Base-by-base conservation (phyloP, 2,113 vertebrate genomes). In the Trichomycterus rosablanca region DNA sequence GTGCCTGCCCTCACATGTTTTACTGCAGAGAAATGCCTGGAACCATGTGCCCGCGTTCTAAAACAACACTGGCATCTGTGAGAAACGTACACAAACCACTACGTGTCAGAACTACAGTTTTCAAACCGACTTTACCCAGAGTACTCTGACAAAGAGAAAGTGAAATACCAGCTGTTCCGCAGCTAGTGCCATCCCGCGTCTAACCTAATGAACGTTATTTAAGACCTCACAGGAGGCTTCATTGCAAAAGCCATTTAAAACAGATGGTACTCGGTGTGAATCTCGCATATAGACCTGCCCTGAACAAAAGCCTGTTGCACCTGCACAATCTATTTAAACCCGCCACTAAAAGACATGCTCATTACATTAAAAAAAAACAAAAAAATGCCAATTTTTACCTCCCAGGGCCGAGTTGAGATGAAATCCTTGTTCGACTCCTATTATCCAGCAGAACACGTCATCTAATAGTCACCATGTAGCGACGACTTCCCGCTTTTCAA, bases 331-430 rank as follows among this genome's bases (percentile, higher is more conserved):
- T 2, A 32, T 34, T 63, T 54, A 54, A 66, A 51, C 40, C 19
- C 8, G n/a, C 22, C 37, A 22, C 3, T n/a, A 22, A 52, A 39
- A 42, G 11, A n/a, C 34, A 9, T 5, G 23, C 3, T 52, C 51
- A 66, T 63, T 49, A 65, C 20, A 10, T 10, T n/a, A n/a, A n/a
- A n/a, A n/a, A n/a, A n/a, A n/a, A n/a, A n/a, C n/a, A n/a, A n/a
- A n/a, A n/a, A 22, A 15, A 22, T 45, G 49, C 53, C 9, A 50
- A 68, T 18, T 39, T 86, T 87, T 89, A 92, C 91, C 89, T 88
- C 81, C 78, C 30, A 79, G 71, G 63, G 80, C 72, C 5, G 68
- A 55, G 23, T 70, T 73, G 2, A 63, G 60, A 35, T 77, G 80
- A 37, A 70, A 61, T 15, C 75, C 65, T 66, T 81, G 87, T 0